phyloP scores from a whole-genome alignment of 2,888 invertebrate species.

The Argyresthia albistria region DNA sequence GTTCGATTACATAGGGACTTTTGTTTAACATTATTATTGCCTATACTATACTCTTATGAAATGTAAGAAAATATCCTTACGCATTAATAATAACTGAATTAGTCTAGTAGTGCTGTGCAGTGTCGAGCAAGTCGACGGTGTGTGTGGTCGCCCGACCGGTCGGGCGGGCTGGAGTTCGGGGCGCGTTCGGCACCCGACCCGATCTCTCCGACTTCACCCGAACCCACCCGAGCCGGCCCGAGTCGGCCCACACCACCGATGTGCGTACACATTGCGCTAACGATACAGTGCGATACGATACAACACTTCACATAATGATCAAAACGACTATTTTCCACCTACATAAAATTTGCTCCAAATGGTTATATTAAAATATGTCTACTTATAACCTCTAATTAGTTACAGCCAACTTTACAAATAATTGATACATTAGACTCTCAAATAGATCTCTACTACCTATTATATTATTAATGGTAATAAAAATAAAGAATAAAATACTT shows the following conservation, averaged over 20 bases:
- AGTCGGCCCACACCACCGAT: constrained; percentile 34
- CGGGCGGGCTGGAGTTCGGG: not conserved
- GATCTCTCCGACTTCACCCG: not conserved
- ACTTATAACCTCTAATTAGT: constrained; percentile 71
- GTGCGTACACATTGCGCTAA: constrained; percentile 67
- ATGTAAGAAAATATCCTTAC: constrained; percentile 70
- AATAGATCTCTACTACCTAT: constrained; percentile 73
- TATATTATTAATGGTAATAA: constrained; percentile 72
- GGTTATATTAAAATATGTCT: constrained; percentile 72
- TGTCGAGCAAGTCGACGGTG: constrained; percentile 38
- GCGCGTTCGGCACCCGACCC: not conserved
- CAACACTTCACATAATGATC: constrained; percentile 70
- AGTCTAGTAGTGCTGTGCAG: constrained; percentile 69
- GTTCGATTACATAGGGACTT: constrained; percentile 73
- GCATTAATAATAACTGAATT: constrained; percentile 63
- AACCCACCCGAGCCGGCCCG: constrained; percentile 11
- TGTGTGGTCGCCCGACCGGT: constrained; percentile 6
- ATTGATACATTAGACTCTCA: constrained; percentile 74
- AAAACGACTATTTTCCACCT: constrained; percentile 69
- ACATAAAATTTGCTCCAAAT: constrained; percentile 72
- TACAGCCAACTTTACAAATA: constrained; percentile 74
- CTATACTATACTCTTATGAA: constrained; percentile 66
- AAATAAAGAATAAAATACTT: constrained; percentile 73
- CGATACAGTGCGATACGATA: constrained; percentile 37
- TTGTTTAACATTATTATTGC: constrained; percentile 68